Base-by-base conservation (phyloP, 1,140 invertebrate species). In the Brachionus angularis region DNA sequence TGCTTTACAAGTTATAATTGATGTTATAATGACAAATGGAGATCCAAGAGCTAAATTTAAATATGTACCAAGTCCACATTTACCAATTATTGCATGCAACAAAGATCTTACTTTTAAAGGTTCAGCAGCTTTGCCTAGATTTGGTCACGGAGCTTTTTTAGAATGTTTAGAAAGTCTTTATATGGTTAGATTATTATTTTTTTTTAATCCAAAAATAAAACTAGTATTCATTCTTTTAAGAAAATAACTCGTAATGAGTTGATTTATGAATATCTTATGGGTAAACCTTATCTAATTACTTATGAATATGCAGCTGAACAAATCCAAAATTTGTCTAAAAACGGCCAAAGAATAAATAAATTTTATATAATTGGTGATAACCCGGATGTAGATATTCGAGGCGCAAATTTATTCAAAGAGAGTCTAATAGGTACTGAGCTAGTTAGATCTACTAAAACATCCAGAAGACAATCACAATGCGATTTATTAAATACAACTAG, bases 381-480 rank as follows among this genome's bases (percentile, higher is more conserved):
- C 76, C 84, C 87, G 23, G 85, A 87, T 73, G 87, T 86, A 1
- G 88, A 89, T 75, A 84, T 89, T 18, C 87, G 86, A 74, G 88
- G 88, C 27, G 86, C 87, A 10, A 89, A 89, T 76, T 77, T 88
- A n/a, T 89, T 88, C 75, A 85, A 87, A 74, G 82, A 86, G 73
- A 87, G 86, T 76, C 79, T 89, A 55, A 76, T 79, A 36, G 71
- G 75, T 10, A 10, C 73, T 73, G 73, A 76, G 70, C 69, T 73
- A 52, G 29, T 49, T 25, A 36, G 34, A 29, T 34, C 53, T 16
- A n/a, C 71, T 34, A 76, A 61, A 44, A 52, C 16, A 46, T 75
- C 5, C 47, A 61, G 5, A 62, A 74, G 44, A 72, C 74, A 52
- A 74, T 78, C 5, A 21, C 39, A 21, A 16, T 29, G 46, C 2